phyloP scores from a whole-genome alignment of 1,140 invertebrate genomes.

The Phortica variegata region DNA sequence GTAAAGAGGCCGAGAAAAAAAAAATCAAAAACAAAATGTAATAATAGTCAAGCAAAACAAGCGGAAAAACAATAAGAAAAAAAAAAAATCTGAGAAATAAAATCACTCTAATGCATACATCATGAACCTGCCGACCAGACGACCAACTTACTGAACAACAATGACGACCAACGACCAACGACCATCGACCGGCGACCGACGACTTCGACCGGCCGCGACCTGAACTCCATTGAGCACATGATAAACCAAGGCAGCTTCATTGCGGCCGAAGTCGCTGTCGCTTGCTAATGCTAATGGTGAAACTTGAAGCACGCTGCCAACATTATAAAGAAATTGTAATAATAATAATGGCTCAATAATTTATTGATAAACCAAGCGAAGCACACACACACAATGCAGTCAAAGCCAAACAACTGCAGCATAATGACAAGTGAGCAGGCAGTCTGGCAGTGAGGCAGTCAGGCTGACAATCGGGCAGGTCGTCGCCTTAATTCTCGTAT shows the following conservation, averaged over 20 bases:
- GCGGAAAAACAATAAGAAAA: neutral
- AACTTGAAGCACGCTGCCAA: slow-evolving; percentile 43
- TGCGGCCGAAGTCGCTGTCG: slow-evolving; percentile 21
- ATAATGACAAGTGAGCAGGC: slow-evolving; percentile 31
- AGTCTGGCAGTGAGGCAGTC: too few relatives aligned
- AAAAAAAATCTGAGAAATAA: slow-evolving; percentile 6
- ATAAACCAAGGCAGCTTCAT: slow-evolving; percentile 48
- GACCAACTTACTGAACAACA: slow-evolving; percentile 7
- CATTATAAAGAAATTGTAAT: slow-evolving; percentile 55
- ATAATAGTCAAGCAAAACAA: neutral
- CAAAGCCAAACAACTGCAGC: too few relatives aligned
- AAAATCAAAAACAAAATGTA: neutral
- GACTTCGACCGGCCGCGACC: slow-evolving; percentile 34
- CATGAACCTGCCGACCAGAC: slow-evolving; percentile 39
- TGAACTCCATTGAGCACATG: slow-evolving; percentile 53
- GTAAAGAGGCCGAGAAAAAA: neutral
- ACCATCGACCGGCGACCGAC: slow-evolving; percentile 22
- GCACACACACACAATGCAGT: too few relatives aligned
- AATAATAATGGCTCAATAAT: slow-evolving; percentile 55
- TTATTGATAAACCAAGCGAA: slow-evolving; percentile 50
- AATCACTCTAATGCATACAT: slow-evolving; percentile 43
- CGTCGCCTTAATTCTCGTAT: slow-evolving; percentile 31
- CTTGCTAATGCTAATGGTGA: slow-evolving; percentile 4
- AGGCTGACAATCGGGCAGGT: too few relatives aligned
- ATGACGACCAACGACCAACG: slow-evolving; percentile 20